These are phyloP conservation scores for Penaeus japonicus DNA, from an alignment of 1,140 invertebrate genomes.

Conservation along the genomic window DNA sequence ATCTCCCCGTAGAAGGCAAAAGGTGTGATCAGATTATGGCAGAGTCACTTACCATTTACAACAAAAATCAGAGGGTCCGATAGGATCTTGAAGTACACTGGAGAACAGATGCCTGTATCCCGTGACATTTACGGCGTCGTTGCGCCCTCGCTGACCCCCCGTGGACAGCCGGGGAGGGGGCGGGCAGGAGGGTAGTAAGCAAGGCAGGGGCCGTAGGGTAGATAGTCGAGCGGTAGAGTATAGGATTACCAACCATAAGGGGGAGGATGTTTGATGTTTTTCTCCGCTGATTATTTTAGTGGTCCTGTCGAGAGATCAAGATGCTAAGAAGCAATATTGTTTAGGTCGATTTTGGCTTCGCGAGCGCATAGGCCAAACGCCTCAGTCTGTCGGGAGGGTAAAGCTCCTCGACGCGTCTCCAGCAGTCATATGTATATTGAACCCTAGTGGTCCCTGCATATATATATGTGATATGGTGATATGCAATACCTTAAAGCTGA, in stretches of 20 bases:
- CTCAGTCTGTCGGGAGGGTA: too few relatives aligned
- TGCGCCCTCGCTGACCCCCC: conserved; percentile 24
- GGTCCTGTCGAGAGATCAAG: too few relatives aligned
- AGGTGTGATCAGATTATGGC: neutral
- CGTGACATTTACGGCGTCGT: conserved; percentile 41
- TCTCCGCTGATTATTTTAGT: too few relatives aligned
- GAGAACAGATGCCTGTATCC: conserved; percentile 26
- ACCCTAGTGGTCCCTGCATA: too few relatives aligned
- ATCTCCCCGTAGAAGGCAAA: neutral
- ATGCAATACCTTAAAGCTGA: too few relatives aligned
- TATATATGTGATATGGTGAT: too few relatives aligned
- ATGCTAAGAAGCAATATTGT: too few relatives aligned
- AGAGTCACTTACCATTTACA: neutral
- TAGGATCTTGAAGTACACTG: conserved; percentile 31
- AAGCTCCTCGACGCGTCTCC: too few relatives aligned
- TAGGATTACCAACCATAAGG: neutral
- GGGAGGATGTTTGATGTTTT: neutral
- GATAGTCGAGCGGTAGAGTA: neutral
- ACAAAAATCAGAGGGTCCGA: neutral
- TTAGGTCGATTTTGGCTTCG: too few relatives aligned
- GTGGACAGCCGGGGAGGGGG: neutral
- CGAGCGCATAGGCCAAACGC: too few relatives aligned
- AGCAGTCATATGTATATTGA: too few relatives aligned
- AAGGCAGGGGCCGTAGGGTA: neutral
- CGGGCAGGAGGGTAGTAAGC: neutral